These are phyloP conservation scores for Stigmatopora argus DNA, from an alignment of 2,113 vertebrate genomes.

Conservation along the genomic window DNA sequence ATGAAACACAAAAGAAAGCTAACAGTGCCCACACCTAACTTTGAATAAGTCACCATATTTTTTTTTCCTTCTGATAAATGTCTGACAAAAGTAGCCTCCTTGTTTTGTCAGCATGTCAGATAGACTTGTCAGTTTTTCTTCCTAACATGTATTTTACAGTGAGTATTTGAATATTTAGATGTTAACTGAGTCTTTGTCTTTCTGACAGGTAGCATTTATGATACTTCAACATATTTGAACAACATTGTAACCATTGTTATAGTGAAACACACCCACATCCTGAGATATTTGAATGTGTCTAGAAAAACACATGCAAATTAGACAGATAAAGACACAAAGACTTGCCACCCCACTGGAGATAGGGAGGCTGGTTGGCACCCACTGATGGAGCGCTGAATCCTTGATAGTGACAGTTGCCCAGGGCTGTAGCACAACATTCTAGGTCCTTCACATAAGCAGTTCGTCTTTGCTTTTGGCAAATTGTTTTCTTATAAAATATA, in stretches of 20 bases:
- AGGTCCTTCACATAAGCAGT: constrained; percentile 6
- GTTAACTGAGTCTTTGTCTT: neutral
- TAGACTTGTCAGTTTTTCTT: neutral
- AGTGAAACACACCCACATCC: constrained; percentile 10
- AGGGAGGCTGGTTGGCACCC: constrained; percentile 35
- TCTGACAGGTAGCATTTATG: constrained; percentile 1
- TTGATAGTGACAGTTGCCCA: constrained; percentile 37
- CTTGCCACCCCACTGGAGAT: constrained; percentile 19
- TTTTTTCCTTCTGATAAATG: neutral
- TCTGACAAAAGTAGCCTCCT: neutral
- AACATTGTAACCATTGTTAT: constrained; percentile 6
- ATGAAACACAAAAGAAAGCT: neutral
- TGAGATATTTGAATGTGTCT: constrained; percentile 13
- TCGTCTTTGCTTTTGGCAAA: neutral
- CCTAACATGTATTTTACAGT: neutral
- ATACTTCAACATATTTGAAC: constrained; percentile 1
- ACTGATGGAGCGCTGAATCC: constrained; percentile 39
- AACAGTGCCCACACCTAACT: neutral
- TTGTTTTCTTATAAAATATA: neutral
- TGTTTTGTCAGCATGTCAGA: neutral
- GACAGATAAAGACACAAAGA: constrained; percentile 28
- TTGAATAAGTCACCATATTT: neutral
- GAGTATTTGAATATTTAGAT: neutral
- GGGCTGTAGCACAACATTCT: constrained; percentile 26
- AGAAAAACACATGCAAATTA: constrained; percentile 39